Evolutionary conservation across 2,888 invertebrate genomes (phyloP).

Genomic region (Eledona agricola): DNA sequence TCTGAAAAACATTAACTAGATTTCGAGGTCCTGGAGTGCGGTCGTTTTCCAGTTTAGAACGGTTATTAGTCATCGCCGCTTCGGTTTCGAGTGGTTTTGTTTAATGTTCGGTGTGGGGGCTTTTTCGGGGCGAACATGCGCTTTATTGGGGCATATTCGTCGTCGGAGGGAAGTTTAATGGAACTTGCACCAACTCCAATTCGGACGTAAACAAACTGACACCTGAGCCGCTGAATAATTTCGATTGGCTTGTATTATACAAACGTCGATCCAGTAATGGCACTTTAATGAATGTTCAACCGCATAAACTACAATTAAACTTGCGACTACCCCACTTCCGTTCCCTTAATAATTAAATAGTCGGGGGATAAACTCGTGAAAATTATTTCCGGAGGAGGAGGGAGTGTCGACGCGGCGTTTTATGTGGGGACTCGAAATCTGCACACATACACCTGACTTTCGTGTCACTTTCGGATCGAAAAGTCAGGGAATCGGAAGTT

Average conservation of each 20-base stretch:
- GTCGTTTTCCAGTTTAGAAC: too few relatives aligned
- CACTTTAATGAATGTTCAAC: conserved; percentile 6
- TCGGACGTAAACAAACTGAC: conserved; percentile 16
- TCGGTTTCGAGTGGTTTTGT: conserved; percentile 32
- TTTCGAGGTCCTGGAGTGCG: too few relatives aligned
- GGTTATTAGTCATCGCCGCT: too few relatives aligned
- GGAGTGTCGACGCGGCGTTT: too few relatives aligned
- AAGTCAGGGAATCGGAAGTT: conserved; percentile 27
- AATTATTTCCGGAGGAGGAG: too few relatives aligned
- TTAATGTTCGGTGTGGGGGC: conserved; percentile 31
- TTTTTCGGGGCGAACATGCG: too few relatives aligned
- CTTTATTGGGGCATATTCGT: conserved; percentile 20
- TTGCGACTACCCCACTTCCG: conserved; percentile 17
- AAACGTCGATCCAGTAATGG: conserved; percentile 1
- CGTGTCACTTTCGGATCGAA: conserved; percentile 11
- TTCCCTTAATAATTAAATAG: conserved; percentile 13
- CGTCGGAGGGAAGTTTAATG: conserved; percentile 30
- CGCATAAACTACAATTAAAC: conserved; percentile 2
- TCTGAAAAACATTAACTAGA: too few relatives aligned
- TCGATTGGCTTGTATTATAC: conserved; percentile 13
- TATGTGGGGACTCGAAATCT: conserved; percentile 18
- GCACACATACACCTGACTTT: conserved; percentile 13
- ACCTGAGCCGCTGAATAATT: conserved; percentile 19
- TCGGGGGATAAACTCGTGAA: too few relatives aligned
- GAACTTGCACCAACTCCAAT: conserved; percentile 18